Percentiles rank a stretch among this genome's conserved stretches.
These are phyloP conservation scores for Coendou prehensilis DNA, from an alignment of 2,797 vertebrate species.

Conservation along the genomic window DNA sequence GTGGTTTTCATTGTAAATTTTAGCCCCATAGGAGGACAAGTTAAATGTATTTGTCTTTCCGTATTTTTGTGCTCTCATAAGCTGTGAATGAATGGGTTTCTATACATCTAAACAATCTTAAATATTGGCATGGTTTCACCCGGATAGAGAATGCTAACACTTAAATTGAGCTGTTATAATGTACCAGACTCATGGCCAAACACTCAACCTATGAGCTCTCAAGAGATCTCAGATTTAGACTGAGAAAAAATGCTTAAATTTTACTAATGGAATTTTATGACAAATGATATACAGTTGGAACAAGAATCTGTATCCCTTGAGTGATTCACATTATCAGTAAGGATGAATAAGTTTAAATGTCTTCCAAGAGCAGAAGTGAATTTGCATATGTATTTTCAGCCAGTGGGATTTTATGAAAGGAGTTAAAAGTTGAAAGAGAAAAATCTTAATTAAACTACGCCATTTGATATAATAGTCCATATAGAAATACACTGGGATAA, in stretches of 20 bases:
- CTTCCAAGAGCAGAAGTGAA: not conserved
- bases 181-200: not conserved
- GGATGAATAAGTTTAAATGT: not conserved
- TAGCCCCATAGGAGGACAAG: conserved; percentile 8
- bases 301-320: not conserved
- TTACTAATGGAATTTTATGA: not conserved
- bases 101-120: not conserved
- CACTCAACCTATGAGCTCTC: not conserved
- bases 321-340: not conserved
- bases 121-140: no score
- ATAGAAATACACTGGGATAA: not conserved
- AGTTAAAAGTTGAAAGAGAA: conserved; percentile 7
- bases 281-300: not conserved
- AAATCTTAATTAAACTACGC: not conserved
- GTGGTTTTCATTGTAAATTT: conserved; percentile 45
- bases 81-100: not conserved
- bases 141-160: not conserved
- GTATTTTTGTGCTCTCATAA: not conserved
- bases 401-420: not conserved
- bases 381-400: not conserved
- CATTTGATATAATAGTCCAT: not conserved
- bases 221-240: not conserved
- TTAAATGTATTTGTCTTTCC: conserved; percentile 22
- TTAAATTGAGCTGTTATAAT: not conserved
- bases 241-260: not conserved